Base-by-base conservation (phyloP, 2,113 vertebrate species). In the Vidua macroura region DNA sequence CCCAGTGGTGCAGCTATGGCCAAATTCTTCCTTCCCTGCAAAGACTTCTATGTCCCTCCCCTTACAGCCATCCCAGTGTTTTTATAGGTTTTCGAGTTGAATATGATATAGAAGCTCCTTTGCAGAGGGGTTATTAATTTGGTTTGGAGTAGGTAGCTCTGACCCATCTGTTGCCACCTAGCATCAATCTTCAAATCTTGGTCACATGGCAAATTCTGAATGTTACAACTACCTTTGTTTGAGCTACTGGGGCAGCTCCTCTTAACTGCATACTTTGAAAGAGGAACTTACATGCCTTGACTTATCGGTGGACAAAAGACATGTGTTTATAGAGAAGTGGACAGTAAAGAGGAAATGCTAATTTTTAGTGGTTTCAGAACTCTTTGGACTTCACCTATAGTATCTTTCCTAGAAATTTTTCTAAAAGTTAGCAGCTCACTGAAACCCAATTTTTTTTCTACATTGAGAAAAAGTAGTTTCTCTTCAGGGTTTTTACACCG, bases 241-340 rank as follows among this genome's bases (percentile, higher is more conserved):
- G 33, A 77, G 24, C 37, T 51, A 2, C 24, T 62, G 64, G 30
- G 5, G 15, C 15, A 75, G 30, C 27, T 95, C 11, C 22, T 56
- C 3, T 41, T 43, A 43, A 15, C 16, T 64, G 5, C 58, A 3
- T 66, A 7, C 15, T 76, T 76, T 44, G 35, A 41, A 72, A 76
- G 33, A 48, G 22, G 19, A 21, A 52, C 13, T 75, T 70, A 27
- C 2, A 0, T 11, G 23, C 15, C 25, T 86, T 8, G 20, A 4
- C 13, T 80, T 28, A 7, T 1, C 0, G 0, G 21, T 53, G 25
- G 17, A 35, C 6, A 43, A 74, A 70, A 67, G 5, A 77, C 75
- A 80, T 10, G 33, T 41, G 4, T 62, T 69, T 23, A 67, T 21
- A 67, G 33, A 37, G 14, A 81, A 62, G 8, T 11, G 13, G 35